A percentile compares a stretch with the other conserved stretches of the same genome.
phyloP scores from a whole-genome alignment of 2,888 invertebrate species.

The Sarcophaga subvicina region DNA sequence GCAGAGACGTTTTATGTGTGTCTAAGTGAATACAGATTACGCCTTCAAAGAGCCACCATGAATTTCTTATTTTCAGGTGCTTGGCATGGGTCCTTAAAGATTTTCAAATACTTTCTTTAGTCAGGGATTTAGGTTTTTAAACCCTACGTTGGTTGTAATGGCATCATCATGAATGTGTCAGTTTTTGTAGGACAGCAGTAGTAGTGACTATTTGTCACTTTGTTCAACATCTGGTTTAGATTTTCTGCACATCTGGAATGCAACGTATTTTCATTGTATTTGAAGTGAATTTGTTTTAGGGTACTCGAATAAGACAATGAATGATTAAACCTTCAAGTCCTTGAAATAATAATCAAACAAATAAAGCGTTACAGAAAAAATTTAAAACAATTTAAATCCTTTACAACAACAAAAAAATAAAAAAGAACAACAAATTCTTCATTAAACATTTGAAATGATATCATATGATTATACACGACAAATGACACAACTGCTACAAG shows the following conservation, averaged over 20 bases:
- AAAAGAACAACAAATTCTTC: no score
- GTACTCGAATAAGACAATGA: constrained; percentile 4
- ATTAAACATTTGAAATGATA: no score
- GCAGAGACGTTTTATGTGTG: constrained; percentile 13
- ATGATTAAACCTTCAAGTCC: no score
- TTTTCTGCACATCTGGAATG: constrained; percentile 40
- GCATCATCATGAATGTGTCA: constrained; percentile 18
- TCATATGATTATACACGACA: no score
- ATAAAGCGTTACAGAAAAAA: no score
- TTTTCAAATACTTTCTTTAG: neutral
- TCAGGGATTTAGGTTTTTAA: neutral
- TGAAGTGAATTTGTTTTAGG: constrained; percentile 18
- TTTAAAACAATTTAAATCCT: no score
- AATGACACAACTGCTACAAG: neutral
- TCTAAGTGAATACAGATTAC: constrained; percentile 1
- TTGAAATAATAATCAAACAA: no score
- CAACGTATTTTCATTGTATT: constrained; percentile 26
- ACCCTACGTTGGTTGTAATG: neutral
- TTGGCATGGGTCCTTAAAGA: constrained; percentile 27
- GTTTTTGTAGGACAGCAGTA: constrained; percentile 23
- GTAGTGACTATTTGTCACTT: constrained; percentile 29
- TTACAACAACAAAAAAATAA: no score
- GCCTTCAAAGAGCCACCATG: constrained; percentile 31
- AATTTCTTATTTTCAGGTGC: constrained; percentile 7
- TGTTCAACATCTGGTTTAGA: constrained; percentile 45